A percentile compares a stretch with the other conserved stretches of the same genome.
These are phyloP conservation scores for Mungos mungo DNA, from an alignment of 2,113 vertebrate species.

Conservation along the genomic window DNA sequence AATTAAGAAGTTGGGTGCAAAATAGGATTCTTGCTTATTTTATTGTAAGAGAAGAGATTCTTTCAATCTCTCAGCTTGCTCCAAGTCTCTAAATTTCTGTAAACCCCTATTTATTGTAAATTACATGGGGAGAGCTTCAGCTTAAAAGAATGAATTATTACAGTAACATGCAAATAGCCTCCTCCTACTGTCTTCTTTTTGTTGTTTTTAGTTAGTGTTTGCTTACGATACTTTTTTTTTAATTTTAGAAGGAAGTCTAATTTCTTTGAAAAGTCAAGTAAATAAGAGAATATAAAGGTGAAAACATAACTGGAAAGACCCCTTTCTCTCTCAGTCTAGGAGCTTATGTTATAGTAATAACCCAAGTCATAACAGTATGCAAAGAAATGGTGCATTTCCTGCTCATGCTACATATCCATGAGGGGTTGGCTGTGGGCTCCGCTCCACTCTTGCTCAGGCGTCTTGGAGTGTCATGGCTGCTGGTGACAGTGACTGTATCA, in stretches of 20 bases:
- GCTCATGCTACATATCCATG: neutral
- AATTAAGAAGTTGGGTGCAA: neutral
- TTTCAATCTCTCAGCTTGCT: neutral
- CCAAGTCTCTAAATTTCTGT: neutral
- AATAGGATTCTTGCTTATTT: constrained; percentile 5
- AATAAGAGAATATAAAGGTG: neutral
- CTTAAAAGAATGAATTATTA: neutral
- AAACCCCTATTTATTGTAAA: neutral
- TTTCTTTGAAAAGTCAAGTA: neutral
- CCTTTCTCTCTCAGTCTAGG: neutral
- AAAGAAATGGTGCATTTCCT: neutral
- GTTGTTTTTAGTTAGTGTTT: neutral
- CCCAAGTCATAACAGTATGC: neutral
- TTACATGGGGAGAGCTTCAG: neutral
- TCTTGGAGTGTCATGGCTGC: neutral
- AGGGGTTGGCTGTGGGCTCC: neutral
- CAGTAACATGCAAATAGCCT: neutral
- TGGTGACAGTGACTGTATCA: neutral
- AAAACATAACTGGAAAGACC: neutral
- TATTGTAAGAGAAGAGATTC: neutral
- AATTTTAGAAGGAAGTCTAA: neutral
- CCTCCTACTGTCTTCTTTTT: neutral
- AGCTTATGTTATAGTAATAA: neutral
- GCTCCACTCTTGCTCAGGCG: neutral
- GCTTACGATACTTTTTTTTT: neutral